phyloP scores from a whole-genome alignment of 2,113 vertebrate species.

The Haemorhous mexicanus region DNA sequence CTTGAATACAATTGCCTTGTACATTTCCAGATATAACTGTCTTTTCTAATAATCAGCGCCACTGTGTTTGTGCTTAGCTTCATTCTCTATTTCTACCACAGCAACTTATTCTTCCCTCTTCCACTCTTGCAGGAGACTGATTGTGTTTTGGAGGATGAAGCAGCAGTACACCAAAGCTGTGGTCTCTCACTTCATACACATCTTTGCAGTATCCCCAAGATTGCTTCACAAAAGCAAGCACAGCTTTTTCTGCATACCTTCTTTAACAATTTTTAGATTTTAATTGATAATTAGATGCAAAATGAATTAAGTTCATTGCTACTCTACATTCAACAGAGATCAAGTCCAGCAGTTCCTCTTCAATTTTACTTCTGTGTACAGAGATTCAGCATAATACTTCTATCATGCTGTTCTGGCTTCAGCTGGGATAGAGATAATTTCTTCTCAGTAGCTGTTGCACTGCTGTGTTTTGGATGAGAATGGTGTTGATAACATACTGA shows the following conservation, averaged over 20 bases:
- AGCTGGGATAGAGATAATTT: not conserved
- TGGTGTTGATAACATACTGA: not conserved
- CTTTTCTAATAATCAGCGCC: not conserved
- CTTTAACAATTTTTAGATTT: not conserved
- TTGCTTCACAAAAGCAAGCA: not conserved
- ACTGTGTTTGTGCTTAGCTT: not conserved
- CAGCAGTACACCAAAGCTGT: not conserved
- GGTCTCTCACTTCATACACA: not conserved
- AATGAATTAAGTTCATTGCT: not conserved
- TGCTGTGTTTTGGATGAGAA: not conserved
- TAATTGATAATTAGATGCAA: not conserved
- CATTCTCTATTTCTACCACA: not conserved
- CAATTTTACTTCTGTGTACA: not conserved
- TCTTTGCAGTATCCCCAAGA: not conserved
- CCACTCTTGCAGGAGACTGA: not conserved
- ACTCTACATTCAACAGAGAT: not conserved
- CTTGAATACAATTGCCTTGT: not conserved
- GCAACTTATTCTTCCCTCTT: not conserved
- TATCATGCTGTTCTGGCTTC: not conserved
- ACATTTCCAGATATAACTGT: not conserved
- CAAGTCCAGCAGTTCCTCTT: not conserved
- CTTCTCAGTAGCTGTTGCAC: not conserved
- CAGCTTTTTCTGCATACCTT: not conserved
- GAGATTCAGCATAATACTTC: not conserved
- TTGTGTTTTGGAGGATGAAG: not conserved